phyloP scores from a whole-genome alignment of 1,140 invertebrate genomes.

The Penaeus japonicus region DNA sequence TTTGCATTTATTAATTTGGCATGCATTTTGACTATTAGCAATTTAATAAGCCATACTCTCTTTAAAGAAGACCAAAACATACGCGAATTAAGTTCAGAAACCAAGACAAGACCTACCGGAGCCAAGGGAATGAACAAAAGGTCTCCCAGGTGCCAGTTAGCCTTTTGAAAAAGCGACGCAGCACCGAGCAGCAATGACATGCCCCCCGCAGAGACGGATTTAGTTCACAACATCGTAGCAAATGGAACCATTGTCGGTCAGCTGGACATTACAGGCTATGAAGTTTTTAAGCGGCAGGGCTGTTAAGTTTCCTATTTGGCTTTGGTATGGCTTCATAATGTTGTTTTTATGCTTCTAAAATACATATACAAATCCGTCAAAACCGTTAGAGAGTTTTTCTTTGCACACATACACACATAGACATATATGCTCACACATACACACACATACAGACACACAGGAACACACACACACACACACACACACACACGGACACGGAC shows the following conservation, averaged over 20 bases:
- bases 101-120: too few relatives aligned
- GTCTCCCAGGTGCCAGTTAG: too few relatives aligned
- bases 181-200: neutral
- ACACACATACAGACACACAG: neutral
- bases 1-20: neutral
- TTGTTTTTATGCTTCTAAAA: neutral
- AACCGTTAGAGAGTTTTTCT: neutral
- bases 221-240: constrained; percentile 11
- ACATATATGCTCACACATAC: neutral
- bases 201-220: neutral
- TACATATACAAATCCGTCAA: neutral
- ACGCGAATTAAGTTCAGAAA: too few relatives aligned
- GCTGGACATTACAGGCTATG: constrained; percentile 3
- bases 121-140: too few relatives aligned
- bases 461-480: neutral
- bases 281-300: too few relatives aligned
- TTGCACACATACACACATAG: neutral
- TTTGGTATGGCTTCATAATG: too few relatives aligned
- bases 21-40: too few relatives aligned
- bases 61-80: too few relatives aligned
- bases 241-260: constrained; percentile 35
- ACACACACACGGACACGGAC: neutral
- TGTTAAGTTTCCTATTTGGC: too few relatives aligned
- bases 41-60: too few relatives aligned
- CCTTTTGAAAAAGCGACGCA: neutral